Base-by-base conservation (phyloP, 2,113 vertebrate species). In the Salvelinus alpinus region DNA sequence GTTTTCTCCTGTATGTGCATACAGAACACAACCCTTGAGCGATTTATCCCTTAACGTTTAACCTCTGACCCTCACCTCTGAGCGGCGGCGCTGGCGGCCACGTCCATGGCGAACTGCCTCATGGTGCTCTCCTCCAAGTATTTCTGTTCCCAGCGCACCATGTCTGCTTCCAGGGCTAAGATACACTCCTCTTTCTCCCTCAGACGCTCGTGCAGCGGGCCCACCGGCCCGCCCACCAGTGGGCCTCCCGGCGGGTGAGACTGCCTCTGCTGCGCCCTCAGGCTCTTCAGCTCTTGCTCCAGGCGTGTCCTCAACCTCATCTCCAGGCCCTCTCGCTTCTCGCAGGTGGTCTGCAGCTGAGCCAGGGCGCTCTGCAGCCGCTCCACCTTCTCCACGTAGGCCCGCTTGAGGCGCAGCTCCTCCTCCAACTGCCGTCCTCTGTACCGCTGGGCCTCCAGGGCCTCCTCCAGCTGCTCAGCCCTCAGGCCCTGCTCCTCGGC, bases 71-170 rank as follows among this genome's bases (percentile, higher is more conserved):
- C 81, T 90, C 86, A 94, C 1, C 97, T 94, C 91, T 99, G 97
- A 0, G 97, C 97, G 0, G 98, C 98, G 0, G 98, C 98, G 0
- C 97, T 99, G 78, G 98, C 98, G 0, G 98, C 98, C 0, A 97
- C 97, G 0, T 99, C 97, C 98, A 99, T 99, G 75, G 97, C 98
- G 0, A 99, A 99, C 90, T 99, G 96, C 51, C 97, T 92, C 97
- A 99, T 99, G 78, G 96, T 98, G 81, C 97, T 96, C 77, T 99
- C 98, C 80, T 99, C 98, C 77, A 99, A 80, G 76, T 97, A 99
- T 83, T 99, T 99, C 90, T 99, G 98, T 85, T 99, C 98, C 98
- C 98, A 99, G 81, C 96, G 97, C 80, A 97, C 98, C 95, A 97
- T 98, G 87, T 99, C 98, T 0, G 98, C 96, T 87, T 99, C 98